phyloP scores from a whole-genome alignment of 2,113 vertebrate genomes.

The Chaetops frenatus region DNA sequence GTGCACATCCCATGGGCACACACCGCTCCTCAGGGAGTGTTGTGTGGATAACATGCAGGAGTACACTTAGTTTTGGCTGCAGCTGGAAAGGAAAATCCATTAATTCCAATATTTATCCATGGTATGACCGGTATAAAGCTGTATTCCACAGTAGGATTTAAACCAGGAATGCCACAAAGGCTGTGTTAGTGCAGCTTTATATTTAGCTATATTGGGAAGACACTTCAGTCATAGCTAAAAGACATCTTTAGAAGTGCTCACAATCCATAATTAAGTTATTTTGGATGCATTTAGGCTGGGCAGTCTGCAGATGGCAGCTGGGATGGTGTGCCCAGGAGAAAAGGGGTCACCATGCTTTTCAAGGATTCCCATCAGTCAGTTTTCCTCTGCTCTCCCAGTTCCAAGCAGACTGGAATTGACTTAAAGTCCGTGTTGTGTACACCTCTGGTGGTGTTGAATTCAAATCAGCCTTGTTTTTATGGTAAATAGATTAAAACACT shows the following conservation, averaged over 20 bases:
- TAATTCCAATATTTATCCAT: neutral
- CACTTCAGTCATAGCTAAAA: neutral
- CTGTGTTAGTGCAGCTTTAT: neutral
- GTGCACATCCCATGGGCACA: neutral
- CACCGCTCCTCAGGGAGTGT: neutral
- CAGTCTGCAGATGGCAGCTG: neutral
- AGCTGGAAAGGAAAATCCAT: neutral
- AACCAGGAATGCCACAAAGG: neutral
- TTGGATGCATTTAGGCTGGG: neutral
- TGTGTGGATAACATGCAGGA: neutral
- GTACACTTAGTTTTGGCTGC: neutral
- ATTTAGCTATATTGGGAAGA: neutral
- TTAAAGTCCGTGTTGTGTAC: neutral
- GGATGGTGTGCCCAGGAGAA: neutral
- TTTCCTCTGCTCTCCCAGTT: neutral
- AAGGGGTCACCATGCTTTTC: neutral
- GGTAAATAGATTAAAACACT: neutral
- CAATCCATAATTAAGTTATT: neutral
- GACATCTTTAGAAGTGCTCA: neutral
- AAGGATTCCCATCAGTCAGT: neutral
- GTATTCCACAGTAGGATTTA: neutral
- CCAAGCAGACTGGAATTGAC: neutral
- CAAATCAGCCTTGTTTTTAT: neutral
- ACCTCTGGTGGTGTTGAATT: neutral
- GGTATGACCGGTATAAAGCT: neutral